Evolutionary conservation across 2,888 invertebrate genomes (phyloP), one percentile per base, ranked within the genome.

Genomic region (Morpho deidamia): DNA sequence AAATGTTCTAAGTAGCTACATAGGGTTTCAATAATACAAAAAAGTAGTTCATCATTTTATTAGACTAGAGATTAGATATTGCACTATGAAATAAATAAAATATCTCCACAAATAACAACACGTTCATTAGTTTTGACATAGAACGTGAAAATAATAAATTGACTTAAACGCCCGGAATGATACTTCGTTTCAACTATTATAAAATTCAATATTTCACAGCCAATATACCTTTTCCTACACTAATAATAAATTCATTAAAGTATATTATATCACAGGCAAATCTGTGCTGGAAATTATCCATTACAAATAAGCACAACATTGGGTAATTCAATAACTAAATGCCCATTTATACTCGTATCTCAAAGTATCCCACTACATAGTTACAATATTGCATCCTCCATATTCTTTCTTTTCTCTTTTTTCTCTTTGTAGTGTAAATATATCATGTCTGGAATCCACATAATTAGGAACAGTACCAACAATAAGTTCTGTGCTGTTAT

Each of bases 401-500:
- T 48, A 9, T 23, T 23, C 23, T 23, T 23, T 23, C 23, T 1
- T 23, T 71, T 70, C 54, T 76, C 62, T 61, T 60, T 72, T 63
- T 72, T 77, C 65, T 86, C 79, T 69, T 83, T 59, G 59, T 82
- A 59, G 71, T 69, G 63, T 23, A 82, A 46, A 7, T 73, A 78
- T 35, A 91, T 58, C 72, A 92, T 90, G 67, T 94, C 94, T 11
- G 92, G 89, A 7, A 90, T 71, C 94, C 94, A 94, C 39, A 90
- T 79, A 0, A 84, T 62, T 33, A 92, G 75, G 1, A 93, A 85
- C 11, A 91, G 46, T 0, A 92, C 70, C 4, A 93, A 65, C 0
- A 93, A 70, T 0, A 84, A 61, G 69, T 92, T 92, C 68, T 94
- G 92, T 0, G 92, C 90, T 56, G 94, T 92, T 59, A 94, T 91